Evolutionary conservation across 2,113 vertebrate species (phyloP), one percentile per base, ranked within the genome.

Genomic region (Platichthys flesus): DNA sequence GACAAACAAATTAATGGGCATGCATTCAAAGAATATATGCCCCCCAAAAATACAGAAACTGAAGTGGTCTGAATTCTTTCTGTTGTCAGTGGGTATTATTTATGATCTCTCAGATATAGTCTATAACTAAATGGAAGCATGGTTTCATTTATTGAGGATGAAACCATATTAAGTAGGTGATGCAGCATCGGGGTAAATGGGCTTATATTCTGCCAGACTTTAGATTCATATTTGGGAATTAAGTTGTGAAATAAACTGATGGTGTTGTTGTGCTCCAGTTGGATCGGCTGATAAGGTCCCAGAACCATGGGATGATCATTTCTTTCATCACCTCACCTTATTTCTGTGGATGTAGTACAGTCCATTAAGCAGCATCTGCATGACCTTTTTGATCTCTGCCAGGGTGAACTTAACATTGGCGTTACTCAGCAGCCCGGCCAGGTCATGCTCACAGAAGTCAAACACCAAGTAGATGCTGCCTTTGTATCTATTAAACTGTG

Each of bases 341-440:
- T 99, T 99, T 77, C 98, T 95, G 91, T 99, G 98, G 90, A 99
- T 99, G 90, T 99, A 99, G 92, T 99, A 99, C 40, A 99, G 94
- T 10, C 98, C 98, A 0, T 99, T 99, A 62, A 99, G 91, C 10
- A 99, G 89, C 97, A 99, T 99, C 89, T 99, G 98, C 98, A 99
- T 99, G 40, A 99, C 97, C 76, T 97, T 98, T 93, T 99, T 99
- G 93, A 98, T 99, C 93, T 99, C 98, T 0, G 98, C 95, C 65
- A 99, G 92, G 0, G 98, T 99, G 92, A 99, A 99, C 91, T 99
- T 98, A 16, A 99, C 98, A 0, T 98, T 96, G 23, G 97, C 95
- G 0, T 99, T 99, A 92, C 98, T 99, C 57, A 99, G 94, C 51
- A 99, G 93, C 0, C 98, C 98, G 0, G 98, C 98, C 72, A 99